Percentiles rank a stretch among this genome's conserved stretches.
Conservation (phyloP, 2,113 vertebrate species). For the Oreamnos americanus region DNA sequence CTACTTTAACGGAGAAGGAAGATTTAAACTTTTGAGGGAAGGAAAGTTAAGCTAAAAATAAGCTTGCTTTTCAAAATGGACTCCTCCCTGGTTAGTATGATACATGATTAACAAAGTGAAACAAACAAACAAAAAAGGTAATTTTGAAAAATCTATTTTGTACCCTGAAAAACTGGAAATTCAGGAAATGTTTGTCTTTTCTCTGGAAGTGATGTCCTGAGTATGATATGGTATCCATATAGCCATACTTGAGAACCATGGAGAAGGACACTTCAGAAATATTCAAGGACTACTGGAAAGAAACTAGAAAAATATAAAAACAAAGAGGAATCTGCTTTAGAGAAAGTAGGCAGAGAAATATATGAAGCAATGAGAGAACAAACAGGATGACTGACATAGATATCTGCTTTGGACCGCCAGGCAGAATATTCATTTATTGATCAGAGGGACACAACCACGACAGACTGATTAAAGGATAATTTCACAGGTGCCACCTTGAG, state of each 20-base stretch:
- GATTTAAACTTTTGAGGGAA: background rate
- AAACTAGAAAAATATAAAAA: background rate
- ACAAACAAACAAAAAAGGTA: background rate
- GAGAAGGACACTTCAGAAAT: background rate
- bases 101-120: background rate
- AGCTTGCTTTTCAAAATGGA: background rate
- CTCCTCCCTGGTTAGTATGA: background rate
- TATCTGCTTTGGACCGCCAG: background rate
- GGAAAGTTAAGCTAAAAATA: background rate
- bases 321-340: background rate
- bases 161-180: background rate
- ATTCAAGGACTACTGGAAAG: background rate
- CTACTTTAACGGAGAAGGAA: background rate
- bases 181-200: background rate
- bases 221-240: background rate
- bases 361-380: background rate
- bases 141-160: background rate
- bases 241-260: background rate
- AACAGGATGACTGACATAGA: background rate
- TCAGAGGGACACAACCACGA: background rate
- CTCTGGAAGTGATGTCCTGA: background rate
- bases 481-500: background rate
- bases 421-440: background rate
- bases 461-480: background rate
- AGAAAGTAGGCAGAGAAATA: background rate